Evolutionary conservation across 2,113 vertebrate species (phyloP).

Genomic region (Sterna hirundo): DNA sequence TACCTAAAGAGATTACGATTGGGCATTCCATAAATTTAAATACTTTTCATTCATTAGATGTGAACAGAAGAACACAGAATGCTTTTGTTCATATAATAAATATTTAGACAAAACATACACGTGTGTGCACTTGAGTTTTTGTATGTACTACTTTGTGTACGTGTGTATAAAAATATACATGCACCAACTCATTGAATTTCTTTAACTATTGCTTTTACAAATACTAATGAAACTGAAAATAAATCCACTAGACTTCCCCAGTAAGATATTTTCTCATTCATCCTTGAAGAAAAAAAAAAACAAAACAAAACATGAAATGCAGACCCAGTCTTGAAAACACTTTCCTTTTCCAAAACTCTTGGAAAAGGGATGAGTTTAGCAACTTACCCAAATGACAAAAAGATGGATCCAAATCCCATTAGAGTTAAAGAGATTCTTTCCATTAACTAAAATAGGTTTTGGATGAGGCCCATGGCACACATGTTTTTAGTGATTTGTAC

Average conservation of each 20-base stretch:
- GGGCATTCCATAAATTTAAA: background rate
- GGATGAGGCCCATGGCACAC: background rate
- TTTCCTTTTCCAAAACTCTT: background rate
- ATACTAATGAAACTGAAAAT: background rate
- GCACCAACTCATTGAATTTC: background rate
- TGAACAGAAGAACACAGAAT: background rate
- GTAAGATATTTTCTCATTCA: background rate
- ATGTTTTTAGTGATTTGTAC: background rate
- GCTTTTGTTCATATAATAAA: background rate
- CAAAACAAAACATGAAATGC: background rate
- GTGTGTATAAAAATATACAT: background rate
- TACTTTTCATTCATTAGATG: background rate
- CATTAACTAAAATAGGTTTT: background rate
- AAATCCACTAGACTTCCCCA: background rate
- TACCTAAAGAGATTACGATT: background rate
- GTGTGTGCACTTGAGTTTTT: background rate
- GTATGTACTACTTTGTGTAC: background rate
- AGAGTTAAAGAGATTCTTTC: background rate
- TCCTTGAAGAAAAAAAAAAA: background rate
- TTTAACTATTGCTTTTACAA: background rate
- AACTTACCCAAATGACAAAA: background rate
- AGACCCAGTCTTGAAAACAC: background rate
- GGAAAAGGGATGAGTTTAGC: background rate
- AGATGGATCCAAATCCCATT: background rate
- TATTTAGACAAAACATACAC: background rate